phyloP scores from a whole-genome alignment of 2,888 invertebrate genomes.

The Mylabris sibirica region DNA sequence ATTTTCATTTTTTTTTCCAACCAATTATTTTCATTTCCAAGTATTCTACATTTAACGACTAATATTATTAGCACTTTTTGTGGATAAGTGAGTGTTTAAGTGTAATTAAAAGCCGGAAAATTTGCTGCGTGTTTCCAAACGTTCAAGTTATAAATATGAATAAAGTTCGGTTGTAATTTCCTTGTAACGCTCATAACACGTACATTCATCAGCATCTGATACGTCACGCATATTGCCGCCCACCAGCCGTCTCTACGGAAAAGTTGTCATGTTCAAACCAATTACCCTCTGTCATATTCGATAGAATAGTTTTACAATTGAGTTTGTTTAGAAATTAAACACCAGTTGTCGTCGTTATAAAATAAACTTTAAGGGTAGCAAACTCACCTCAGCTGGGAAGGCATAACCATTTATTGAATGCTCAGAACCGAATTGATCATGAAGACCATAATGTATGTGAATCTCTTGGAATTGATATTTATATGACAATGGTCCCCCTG shows the following conservation, averaged over 20 bases:
- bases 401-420: slow-evolving; percentile 95
- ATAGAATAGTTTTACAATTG: slow-evolving; percentile 47
- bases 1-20: neutral
- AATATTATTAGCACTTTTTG: neutral
- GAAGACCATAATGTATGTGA: slow-evolving; percentile 91
- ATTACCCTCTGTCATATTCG: slow-evolving; percentile 50
- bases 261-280: slow-evolving; percentile 48
- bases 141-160: slow-evolving; percentile 16
- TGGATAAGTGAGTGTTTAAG: neutral
- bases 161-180: slow-evolving; percentile 18
- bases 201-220: slow-evolving; percentile 39
- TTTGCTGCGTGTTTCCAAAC: slow-evolving; percentile 2
- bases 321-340: slow-evolving; percentile 41
- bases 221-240: slow-evolving; percentile 46
- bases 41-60: slow-evolving; percentile 3
- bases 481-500: slow-evolving; percentile 95
- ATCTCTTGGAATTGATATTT: slow-evolving; percentile 95
- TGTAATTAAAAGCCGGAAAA: slow-evolving; percentile 5
- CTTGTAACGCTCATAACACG: slow-evolving; percentile 15
- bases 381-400: slow-evolving; percentile 95
- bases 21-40: neutral
- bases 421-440: slow-evolving; percentile 93
- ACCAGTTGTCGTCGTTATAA: no score
- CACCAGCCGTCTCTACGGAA: slow-evolving; percentile 38
- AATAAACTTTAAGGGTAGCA: no score